Evolutionary conservation across 1,140 invertebrate genomes (phyloP).

Genomic region (Sarcophaga bullata): DNA sequence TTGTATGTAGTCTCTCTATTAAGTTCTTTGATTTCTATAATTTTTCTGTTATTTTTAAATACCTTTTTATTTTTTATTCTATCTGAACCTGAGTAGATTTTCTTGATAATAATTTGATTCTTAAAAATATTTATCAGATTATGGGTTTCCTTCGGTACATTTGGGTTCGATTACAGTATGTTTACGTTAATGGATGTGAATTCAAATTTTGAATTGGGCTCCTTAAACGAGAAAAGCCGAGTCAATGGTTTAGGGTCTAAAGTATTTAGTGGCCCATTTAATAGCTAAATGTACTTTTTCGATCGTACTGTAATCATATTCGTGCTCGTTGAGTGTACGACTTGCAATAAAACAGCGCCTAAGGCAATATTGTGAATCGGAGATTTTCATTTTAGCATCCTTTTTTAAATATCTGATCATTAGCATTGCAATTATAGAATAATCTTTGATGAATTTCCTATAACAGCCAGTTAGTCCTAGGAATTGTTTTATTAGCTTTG

Average conservation of each 20-base stretch:
- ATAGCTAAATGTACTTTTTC: constrained; percentile 67
- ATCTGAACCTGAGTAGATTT: not conserved
- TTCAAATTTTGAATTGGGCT: constrained; percentile 30
- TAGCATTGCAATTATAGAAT: too few species aligned
- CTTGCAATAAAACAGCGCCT: constrained; percentile 57
- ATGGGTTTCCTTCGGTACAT: not conserved
- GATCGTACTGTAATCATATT: constrained; percentile 64
- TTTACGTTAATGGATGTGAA: constrained; percentile 32
- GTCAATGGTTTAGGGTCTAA: constrained; percentile 53
- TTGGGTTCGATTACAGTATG: constrained; percentile 8
- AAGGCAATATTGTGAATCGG: constrained; percentile 52
- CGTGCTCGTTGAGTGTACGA: constrained; percentile 55
- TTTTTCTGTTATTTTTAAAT: constrained; percentile 14
- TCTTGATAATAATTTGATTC: constrained; percentile 1
- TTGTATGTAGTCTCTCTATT: not conserved
- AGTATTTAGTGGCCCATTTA: constrained; percentile 60
- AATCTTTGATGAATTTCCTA: too few species aligned
- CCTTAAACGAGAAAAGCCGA: constrained; percentile 25
- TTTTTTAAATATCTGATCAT: too few species aligned
- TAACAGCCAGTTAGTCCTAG: too few species aligned
- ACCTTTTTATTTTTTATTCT: constrained; percentile 1
- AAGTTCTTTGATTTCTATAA: not conserved
- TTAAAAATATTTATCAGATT: not conserved
- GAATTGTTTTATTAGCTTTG: too few species aligned
- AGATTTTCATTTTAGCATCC: too few species aligned